Conservation (phyloP, 2,113 vertebrate genomes). For the Rhagologus leucostigma region DNA sequence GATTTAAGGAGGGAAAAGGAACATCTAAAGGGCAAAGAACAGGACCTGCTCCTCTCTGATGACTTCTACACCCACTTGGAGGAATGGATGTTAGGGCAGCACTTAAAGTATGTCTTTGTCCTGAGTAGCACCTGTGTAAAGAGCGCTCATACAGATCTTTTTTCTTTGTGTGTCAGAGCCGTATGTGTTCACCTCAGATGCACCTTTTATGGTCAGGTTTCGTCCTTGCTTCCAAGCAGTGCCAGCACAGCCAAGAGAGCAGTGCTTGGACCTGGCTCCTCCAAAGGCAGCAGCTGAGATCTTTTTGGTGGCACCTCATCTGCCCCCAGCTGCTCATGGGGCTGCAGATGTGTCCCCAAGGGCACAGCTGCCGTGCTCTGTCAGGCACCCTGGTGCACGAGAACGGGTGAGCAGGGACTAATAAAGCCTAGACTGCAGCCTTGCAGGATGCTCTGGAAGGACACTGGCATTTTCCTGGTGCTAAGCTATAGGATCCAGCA, state of each 20-base stretch:
- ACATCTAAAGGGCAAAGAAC: background rate
- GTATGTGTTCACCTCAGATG: background rate
- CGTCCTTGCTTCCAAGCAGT: background rate
- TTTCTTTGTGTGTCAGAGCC: background rate
- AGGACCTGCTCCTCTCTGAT: background rate
- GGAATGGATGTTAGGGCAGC: background rate
- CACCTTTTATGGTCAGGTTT: accelerated
- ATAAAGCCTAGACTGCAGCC: background rate
- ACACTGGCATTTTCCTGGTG: background rate
- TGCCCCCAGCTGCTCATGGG: background rate
- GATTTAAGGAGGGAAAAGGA: background rate
- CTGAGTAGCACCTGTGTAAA: background rate
- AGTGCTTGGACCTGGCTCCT: background rate
- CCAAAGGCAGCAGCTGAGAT: background rate
- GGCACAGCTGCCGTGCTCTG: background rate
- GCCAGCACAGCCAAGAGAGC: background rate
- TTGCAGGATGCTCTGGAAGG: background rate
- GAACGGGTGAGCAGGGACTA: accelerated
- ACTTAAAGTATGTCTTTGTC: background rate
- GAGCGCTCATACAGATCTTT: background rate
- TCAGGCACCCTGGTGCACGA: accelerated
- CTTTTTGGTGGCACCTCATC: background rate
- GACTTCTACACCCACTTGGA: background rate
- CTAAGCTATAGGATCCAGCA: background rate
- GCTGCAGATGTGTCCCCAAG: background rate